Percentiles rank a stretch among this genome's conserved stretches.
Evolutionary conservation across 2,797 vertebrate species (phyloP).

Genomic region (Prionace glauca): DNA sequence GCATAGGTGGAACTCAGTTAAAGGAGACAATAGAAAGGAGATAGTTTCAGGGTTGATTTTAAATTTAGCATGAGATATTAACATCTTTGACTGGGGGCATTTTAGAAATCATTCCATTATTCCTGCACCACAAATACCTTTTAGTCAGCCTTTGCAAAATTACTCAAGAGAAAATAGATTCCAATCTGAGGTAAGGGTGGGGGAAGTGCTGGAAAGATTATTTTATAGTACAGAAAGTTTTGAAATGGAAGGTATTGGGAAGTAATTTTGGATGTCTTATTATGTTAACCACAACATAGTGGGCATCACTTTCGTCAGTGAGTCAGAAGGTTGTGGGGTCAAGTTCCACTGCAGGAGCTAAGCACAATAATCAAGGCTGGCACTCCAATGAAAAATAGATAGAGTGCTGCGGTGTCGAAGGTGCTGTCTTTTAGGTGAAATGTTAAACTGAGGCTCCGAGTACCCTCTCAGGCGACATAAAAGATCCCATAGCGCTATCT

Average conservation of each 20-base stretch:
- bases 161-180: neutral
- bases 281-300: neutral
- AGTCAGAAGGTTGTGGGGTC: neutral
- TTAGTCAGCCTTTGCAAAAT: neutral
- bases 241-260: neutral
- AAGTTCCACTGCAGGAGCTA: neutral
- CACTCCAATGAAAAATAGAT: too few relatives aligned
- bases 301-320: neutral
- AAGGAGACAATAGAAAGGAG: neutral
- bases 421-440: too few relatives aligned
- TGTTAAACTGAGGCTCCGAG: neutral
- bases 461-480: neutral
- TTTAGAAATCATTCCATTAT: neutral
- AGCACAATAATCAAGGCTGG: neutral
- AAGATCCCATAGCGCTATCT: neutral
- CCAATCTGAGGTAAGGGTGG: neutral
- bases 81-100: neutral
- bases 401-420: too few relatives aligned
- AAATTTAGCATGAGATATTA: neutral
- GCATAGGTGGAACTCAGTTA: neutral
- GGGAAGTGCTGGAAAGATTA: neutral
- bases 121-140: neutral
- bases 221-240: neutral
- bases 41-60: neutral
- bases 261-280: too few relatives aligned